Conservation (phyloP, 2,113 vertebrate genomes). For the Ceyx melanurus region DNA sequence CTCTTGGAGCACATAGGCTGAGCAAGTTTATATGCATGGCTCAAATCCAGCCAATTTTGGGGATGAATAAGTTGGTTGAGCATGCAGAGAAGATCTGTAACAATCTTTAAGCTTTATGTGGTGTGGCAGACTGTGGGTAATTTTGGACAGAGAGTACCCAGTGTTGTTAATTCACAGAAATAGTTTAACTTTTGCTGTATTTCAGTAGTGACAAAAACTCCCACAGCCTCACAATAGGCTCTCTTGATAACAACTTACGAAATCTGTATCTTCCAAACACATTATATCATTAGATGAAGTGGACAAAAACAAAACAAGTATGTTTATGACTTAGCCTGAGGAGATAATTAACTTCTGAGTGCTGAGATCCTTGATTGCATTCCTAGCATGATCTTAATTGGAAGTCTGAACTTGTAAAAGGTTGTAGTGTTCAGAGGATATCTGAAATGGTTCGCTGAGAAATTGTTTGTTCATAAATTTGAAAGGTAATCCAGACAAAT, state of each 20-base stretch:
- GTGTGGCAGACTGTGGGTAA: slow-evolving; percentile 39
- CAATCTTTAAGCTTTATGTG: not conserved
- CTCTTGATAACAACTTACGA: slow-evolving; percentile 59
- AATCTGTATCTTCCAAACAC: slow-evolving; percentile 52
- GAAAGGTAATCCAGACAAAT: slow-evolving; percentile 69
- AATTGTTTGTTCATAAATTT: slow-evolving; percentile 73
- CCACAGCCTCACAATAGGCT: slow-evolving; percentile 58
- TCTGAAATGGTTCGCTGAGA: slow-evolving; percentile 69
- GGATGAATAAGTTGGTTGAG: slow-evolving; percentile 3
- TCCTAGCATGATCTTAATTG: slow-evolving; percentile 79
- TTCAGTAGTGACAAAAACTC: slow-evolving; percentile 52
- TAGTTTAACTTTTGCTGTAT: slow-evolving; percentile 42
- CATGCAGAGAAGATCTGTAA: not conserved
- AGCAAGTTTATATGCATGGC: slow-evolving; percentile 10
- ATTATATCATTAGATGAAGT: slow-evolving; percentile 73
- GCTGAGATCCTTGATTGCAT: slow-evolving; percentile 79
- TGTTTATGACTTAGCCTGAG: slow-evolving; percentile 75
- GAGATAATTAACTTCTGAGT: slow-evolving; percentile 82
- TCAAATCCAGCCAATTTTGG: not conserved
- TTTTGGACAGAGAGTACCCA: slow-evolving; percentile 20
- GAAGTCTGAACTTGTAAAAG: slow-evolving; percentile 72
- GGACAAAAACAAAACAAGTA: slow-evolving; percentile 74
- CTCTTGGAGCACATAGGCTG: not conserved
- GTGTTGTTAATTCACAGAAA: slow-evolving; percentile 58
- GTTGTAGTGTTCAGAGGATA: slow-evolving; percentile 48